Evolutionary conservation across 2,888 invertebrate species (phyloP).

Genomic region (Argyra leucocephala): DNA sequence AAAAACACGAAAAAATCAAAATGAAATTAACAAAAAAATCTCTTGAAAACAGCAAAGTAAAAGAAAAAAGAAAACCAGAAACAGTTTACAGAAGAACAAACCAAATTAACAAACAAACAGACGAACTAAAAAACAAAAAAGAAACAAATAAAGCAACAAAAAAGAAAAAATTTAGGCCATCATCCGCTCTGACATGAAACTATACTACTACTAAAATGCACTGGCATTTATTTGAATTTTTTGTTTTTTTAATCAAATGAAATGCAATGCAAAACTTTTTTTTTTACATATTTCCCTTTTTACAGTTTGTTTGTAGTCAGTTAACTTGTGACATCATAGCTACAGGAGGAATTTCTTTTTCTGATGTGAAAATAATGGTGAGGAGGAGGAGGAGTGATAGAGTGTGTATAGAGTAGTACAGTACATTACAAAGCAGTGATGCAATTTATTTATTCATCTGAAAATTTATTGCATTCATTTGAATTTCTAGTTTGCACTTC

Average conservation of each 20-base stretch:
- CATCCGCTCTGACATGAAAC: not conserved
- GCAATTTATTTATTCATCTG: not conserved
- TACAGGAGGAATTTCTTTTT: not conserved
- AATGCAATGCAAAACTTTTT: not conserved
- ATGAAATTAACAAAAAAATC: too few relatives aligned
- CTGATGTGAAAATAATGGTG: too few relatives aligned
- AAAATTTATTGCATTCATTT: not conserved
- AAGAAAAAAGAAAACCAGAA: too few relatives aligned
- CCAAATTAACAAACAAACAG: not conserved
- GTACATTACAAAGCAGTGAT: not conserved
- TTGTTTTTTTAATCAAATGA: too few relatives aligned
- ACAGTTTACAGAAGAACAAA: too few relatives aligned
- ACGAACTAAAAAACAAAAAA: not conserved
- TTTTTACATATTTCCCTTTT: not conserved
- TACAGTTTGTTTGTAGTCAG: not conserved
- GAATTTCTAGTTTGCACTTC: slow-evolving; percentile 1
- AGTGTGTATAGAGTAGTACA: too few relatives aligned
- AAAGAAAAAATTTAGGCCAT: not conserved
- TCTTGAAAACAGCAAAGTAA: too few relatives aligned
- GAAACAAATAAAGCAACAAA: not conserved
- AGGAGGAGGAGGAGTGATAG: too few relatives aligned
- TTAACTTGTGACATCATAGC: not conserved
- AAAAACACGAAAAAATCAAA: too few relatives aligned
- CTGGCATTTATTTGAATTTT: not conserved
- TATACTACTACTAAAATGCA: too few relatives aligned